A percentile compares a stretch with the other conserved stretches of the same genome.
phyloP scores from a whole-genome alignment of 2,888 invertebrate genomes.

The Spilarctia lutea region DNA sequence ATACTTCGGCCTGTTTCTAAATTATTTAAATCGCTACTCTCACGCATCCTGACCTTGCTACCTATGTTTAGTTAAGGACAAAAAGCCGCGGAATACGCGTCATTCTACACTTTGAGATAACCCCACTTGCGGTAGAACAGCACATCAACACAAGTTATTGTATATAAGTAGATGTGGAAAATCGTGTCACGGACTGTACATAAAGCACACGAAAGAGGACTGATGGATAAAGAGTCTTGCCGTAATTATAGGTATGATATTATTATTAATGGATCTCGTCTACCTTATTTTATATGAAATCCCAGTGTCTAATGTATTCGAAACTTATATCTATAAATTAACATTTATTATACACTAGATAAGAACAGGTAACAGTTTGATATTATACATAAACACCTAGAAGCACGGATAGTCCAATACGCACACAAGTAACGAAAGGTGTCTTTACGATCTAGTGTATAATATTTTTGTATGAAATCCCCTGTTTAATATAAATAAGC shows the following conservation, averaged over 20 bases:
- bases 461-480: neutral
- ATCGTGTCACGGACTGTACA: neutral
- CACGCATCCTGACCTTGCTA: neutral
- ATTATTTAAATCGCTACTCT: neutral
- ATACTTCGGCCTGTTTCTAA: neutral
- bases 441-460: neutral
- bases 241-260: slow-evolving; percentile 48
- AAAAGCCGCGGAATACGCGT: neutral
- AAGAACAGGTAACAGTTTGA: neutral
- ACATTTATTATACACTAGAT: slow-evolving; percentile 12
- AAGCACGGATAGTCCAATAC: neutral
- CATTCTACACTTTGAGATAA: neutral
- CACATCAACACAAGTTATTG: slow-evolving; percentile 13
- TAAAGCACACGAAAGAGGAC: slow-evolving; percentile 16
- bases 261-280: slow-evolving; percentile 54
- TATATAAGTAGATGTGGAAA: slow-evolving; percentile 29
- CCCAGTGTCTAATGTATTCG: slow-evolving; percentile 41
- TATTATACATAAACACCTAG: neutral
- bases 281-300: slow-evolving; percentile 33
- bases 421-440: neutral
- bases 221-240: slow-evolving; percentile 45
- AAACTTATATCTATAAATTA: slow-evolving; percentile 11
- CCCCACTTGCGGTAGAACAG: neutral
- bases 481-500: neutral
- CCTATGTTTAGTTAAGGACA: neutral